These are phyloP conservation scores for Ptilonorhynchus violaceus DNA, from an alignment of 2,113 vertebrate genomes.

Conservation along the genomic window DNA sequence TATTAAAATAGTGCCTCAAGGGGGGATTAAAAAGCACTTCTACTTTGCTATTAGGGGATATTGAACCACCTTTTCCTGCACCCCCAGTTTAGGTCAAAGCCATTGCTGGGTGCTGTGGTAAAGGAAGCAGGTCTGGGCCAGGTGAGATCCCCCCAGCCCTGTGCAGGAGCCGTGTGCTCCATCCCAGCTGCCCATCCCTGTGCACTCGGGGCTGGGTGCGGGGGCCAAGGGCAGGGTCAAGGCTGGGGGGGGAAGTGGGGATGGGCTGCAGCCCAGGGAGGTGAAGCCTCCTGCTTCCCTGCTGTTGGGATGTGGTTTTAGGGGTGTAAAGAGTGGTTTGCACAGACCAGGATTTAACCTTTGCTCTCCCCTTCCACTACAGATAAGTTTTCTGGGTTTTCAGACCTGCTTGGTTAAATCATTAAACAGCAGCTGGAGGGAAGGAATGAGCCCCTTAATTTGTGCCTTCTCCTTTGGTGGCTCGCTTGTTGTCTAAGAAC, in stretches of 20 bases:
- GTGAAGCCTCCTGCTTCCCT: neutral
- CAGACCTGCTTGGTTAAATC: conserved; percentile 53
- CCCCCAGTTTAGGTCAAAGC: fast-evolving
- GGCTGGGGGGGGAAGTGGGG: neutral
- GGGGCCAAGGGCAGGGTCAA: neutral
- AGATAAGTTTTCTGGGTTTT: conserved; percentile 31
- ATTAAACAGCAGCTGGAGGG: conserved; percentile 58
- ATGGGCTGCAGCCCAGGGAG: neutral
- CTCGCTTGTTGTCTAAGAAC: neutral
- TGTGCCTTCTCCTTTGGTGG: neutral
- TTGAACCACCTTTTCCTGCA: fast-evolving
- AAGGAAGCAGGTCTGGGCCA: neutral
- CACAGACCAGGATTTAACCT: conserved; percentile 58
- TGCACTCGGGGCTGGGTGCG: fast-evolving
- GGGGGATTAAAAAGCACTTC: neutral
- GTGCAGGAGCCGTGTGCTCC: fast-evolving
- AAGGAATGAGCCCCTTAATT: neutral
- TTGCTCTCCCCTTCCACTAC: conserved; percentile 57
- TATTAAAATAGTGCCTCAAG: neutral
- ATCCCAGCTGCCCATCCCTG: neutral
- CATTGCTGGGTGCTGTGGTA: fast-evolving
- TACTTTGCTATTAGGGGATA: neutral
- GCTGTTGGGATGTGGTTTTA: neutral
- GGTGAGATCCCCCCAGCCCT: neutral
- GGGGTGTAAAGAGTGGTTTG: conserved; percentile 31